Conservation (phyloP, 2,113 vertebrate genomes). For the Parotia lawesii region DNA sequence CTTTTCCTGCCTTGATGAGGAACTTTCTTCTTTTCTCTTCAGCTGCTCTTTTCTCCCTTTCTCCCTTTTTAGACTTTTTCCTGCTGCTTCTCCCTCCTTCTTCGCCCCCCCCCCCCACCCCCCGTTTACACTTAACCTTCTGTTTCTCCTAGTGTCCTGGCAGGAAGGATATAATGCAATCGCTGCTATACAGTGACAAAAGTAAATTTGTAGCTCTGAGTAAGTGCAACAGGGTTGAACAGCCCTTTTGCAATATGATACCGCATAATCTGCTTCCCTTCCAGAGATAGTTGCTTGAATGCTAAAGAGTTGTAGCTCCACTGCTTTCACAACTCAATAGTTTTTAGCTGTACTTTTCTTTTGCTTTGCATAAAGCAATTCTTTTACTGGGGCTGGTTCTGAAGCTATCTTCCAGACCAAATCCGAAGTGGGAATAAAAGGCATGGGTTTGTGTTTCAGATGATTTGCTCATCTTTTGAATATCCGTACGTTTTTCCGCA, state of each 20-base stretch:
- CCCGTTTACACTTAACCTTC: slow-evolving; percentile 39
- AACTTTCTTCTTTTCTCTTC: slow-evolving; percentile 29
- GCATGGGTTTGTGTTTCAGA: background rate
- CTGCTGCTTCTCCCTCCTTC: background rate
- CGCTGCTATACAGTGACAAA: slow-evolving; percentile 47
- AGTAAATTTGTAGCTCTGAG: slow-evolving; percentile 47
- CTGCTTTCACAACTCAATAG: background rate
- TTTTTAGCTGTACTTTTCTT: slow-evolving; percentile 13
- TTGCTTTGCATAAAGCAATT: background rate
- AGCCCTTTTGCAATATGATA: slow-evolving; percentile 59
- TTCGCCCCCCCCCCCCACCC: slow-evolving; percentile 21
- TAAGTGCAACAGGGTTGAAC: slow-evolving; percentile 35
- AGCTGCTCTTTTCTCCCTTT: slow-evolving; percentile 26
- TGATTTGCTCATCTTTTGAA: background rate
- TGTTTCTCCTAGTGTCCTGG: slow-evolving; percentile 43
- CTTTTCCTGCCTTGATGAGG: background rate
- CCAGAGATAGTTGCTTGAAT: slow-evolving; percentile 48
- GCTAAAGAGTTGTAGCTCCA: slow-evolving; percentile 12
- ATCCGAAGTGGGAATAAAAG: slow-evolving; percentile 2
- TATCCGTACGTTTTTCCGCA: background rate
- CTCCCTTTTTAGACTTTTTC: slow-evolving; percentile 22
- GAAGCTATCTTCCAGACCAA: background rate
- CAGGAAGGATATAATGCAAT: slow-evolving; percentile 60
- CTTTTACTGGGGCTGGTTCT: background rate
- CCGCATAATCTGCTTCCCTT: slow-evolving; percentile 36